phyloP scores from a whole-genome alignment of 1,140 invertebrate species.

The Drosophila watanabei region DNA sequence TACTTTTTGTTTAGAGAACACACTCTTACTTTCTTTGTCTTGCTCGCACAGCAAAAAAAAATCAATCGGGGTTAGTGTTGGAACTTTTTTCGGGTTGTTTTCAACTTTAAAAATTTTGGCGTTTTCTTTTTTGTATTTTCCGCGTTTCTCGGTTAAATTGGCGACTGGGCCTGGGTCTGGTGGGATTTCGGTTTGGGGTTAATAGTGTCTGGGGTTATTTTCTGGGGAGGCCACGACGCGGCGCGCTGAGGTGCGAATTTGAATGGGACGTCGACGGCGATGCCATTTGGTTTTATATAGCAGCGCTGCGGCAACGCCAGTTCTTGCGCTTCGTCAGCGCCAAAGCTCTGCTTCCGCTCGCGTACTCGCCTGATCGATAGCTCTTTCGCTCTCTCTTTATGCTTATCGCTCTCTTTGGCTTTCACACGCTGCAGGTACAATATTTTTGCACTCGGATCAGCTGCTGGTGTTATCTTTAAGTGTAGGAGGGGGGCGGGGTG shows the following conservation, averaged over 20 bases:
- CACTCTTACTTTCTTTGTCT: slow-evolving; percentile 23
- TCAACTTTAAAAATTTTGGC: slow-evolving; percentile 6
- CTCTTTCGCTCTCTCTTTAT: not conserved
- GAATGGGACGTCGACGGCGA: slow-evolving; percentile 34
- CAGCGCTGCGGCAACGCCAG: slow-evolving; percentile 14
- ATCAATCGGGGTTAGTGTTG: slow-evolving; percentile 4
- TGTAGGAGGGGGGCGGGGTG: not conserved
- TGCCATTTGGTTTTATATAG: slow-evolving; percentile 37
- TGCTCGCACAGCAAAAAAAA: slow-evolving; percentile 30
- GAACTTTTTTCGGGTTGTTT: slow-evolving; percentile 4
- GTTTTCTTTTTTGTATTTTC: slow-evolving; percentile 2
- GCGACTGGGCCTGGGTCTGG: not conserved
- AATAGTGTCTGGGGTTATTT: slow-evolving; percentile 5
- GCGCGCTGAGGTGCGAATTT: slow-evolving; percentile 44
- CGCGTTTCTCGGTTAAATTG: slow-evolving; percentile 5
- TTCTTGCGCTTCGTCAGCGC: slow-evolving; percentile 28
- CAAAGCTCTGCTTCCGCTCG: slow-evolving; percentile 28
- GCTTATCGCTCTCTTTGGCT: slow-evolving; percentile 8
- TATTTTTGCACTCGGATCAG: slow-evolving; percentile 13
- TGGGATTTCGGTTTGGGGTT: slow-evolving; percentile 5
- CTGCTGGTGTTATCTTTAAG: slow-evolving; percentile 1
- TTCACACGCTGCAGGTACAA: slow-evolving; percentile 4
- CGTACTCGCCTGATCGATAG: not conserved
- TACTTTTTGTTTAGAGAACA: slow-evolving; percentile 9
- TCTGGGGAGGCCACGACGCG: slow-evolving; percentile 26